Conservation (phyloP, 2,797 vertebrate genomes). For the Mycteria americana region DNA sequence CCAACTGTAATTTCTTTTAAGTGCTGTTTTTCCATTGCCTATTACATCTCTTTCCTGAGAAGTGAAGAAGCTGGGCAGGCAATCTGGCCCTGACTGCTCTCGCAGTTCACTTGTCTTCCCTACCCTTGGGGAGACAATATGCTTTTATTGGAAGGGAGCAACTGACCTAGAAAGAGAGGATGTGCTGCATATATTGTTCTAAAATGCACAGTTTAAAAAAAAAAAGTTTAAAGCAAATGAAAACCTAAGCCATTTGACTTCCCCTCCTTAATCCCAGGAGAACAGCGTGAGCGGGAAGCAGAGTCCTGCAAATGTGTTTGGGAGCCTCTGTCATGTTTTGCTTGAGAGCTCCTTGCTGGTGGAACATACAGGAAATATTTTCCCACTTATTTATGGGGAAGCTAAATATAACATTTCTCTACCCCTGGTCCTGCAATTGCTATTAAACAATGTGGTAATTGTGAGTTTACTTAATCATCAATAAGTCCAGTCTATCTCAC, state of each 20-base stretch:
- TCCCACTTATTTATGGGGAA: constrained; percentile 1
- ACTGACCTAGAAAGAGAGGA: constrained; percentile 62
- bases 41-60: not conserved
- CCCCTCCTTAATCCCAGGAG: not conserved
- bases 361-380: constrained; percentile 2
- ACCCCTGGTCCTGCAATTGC: not conserved
- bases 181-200: not conserved
- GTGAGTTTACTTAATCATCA: not conserved
- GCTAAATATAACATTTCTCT: not conserved
- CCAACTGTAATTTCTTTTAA: not conserved
- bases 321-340: not conserved
- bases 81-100: not conserved
- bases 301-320: constrained; percentile 4
- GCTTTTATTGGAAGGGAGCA: constrained; percentile 26
- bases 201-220: not conserved
- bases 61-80: constrained; percentile 28
- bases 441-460: not conserved
- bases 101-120: constrained; percentile 46
- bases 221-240: not conserved
- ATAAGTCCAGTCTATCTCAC: not conserved
- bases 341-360: not conserved
- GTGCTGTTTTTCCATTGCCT: not conserved
- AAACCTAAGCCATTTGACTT: constrained; percentile 4
- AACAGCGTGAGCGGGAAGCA: not conserved
- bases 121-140: constrained; percentile 29